Conservation (phyloP, 2,888 invertebrate species). For the Drosophila melanocephala region DNA sequence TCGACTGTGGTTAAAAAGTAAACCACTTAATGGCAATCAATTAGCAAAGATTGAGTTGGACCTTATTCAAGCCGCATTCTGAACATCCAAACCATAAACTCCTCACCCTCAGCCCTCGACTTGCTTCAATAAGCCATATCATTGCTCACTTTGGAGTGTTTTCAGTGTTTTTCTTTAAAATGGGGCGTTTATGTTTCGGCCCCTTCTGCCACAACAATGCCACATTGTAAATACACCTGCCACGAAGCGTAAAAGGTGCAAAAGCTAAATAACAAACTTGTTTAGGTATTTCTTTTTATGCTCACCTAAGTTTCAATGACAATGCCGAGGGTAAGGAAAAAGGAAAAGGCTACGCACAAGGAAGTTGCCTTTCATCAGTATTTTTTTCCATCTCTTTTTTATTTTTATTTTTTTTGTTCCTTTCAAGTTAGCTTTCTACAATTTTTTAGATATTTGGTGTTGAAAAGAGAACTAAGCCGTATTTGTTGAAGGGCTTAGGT, state of each 20-base stretch:
- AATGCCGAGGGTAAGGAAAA: constrained; percentile 55
- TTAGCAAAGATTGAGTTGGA: constrained; percentile 66
- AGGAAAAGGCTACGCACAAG: constrained; percentile 76
- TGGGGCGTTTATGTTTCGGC: constrained; percentile 35
- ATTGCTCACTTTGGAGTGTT: constrained; percentile 31
- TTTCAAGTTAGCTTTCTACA: constrained; percentile 20
- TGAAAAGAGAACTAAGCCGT: constrained; percentile 79
- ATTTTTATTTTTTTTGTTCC: constrained; percentile 10
- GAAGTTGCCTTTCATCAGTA: constrained; percentile 73
- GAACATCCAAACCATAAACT: constrained; percentile 34
- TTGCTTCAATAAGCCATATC: constrained; percentile 37
- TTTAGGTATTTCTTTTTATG: constrained; percentile 63
- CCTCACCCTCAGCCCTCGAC: neutral
- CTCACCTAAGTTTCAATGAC: constrained; percentile 71
- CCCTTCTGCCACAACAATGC: constrained; percentile 42
- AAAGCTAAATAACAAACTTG: constrained; percentile 81
- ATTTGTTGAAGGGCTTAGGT: constrained; percentile 78
- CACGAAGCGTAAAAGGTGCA: constrained; percentile 64
- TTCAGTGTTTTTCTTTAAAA: constrained; percentile 28
- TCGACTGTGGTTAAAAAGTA: constrained; percentile 27
- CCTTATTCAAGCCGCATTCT: constrained; percentile 31
- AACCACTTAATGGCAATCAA: constrained; percentile 77
- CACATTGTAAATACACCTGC: constrained; percentile 59
- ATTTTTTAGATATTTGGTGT: constrained; percentile 53
- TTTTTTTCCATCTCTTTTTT: constrained; percentile 29